Base-by-base conservation (phyloP, 2,888 invertebrate genomes). In the Neoitamus cyanurus region DNA sequence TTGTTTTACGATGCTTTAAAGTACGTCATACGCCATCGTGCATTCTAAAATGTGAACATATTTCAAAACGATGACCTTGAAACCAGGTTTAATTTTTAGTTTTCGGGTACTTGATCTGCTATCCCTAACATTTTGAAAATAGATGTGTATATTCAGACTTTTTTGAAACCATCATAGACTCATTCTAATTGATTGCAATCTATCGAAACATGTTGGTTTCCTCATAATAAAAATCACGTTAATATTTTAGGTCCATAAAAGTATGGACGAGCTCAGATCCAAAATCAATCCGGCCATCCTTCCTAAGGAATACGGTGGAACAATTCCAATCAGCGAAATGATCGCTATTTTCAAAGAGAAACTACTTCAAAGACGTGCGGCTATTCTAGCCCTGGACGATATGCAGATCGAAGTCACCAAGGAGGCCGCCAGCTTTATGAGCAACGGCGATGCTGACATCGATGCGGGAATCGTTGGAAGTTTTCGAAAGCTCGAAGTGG, bases 231-330 rank as follows among this genome's bases (percentile, higher is more conserved):
- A n/a, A n/a, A n/a, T n/a, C 11, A 9, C 7, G 7, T 58, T 58
- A 20, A 9, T 25, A 84, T 91, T 91, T 34, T 91, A 95, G 95
- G 93, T 97, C 85, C 96, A 97, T 90, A 95, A 95, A 88, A 94
- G 93, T 34, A 90, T 95, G 30, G 94, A 95, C 6, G 95, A 96
- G n/a, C 91, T 97, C 42, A 94, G 93, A 87, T 93, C 94, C 68
- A 93, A 94, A 87, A 93, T 97, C 6, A 94, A 96, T 89, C 93
- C 94, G 30, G 93, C 94, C 85, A 95, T 97, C 88, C 91, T 97
- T 86, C 97, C 97, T 0, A 95, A 95, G 90, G 97, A 97, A 91
- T 97, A 97, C 89, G 97, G 97, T 7, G 97, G 97, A n/a, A 94
- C 94, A 25, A 93, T 96, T 25, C 96, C 97, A 20, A 91, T 97